Evolutionary conservation across 2,113 vertebrate genomes (phyloP), one percentile per base, ranked within the genome.

Genomic region (Bubo blakistoni): DNA sequence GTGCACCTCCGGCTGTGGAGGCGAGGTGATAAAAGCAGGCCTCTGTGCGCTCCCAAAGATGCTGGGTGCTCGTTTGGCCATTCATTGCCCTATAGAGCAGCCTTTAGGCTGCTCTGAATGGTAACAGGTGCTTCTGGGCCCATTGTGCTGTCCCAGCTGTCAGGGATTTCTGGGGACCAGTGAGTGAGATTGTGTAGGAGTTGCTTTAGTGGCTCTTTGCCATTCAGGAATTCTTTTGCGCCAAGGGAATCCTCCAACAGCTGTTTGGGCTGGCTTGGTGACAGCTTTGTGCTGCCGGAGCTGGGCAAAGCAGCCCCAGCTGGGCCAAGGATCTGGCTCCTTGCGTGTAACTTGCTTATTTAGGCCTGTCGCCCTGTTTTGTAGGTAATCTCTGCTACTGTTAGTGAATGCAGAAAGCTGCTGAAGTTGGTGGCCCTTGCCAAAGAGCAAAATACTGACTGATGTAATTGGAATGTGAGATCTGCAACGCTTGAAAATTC

Each of bases 161-260:
- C 96, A 96, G 94, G 95, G 94, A 97, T 96, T 96, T 97, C 96
- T 95, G 95, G 93, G 97, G 96, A 93, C 96, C 95, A 95, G 95
- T 81, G 79, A 96, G 96, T 58, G 94, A 96, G 96, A 92, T 80
- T 94, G 96, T 97, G 96, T 96, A 96, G 91, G 91, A 97, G 97
- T 90, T 95, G 94, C 89, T 97, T 91, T 95, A 94, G 94, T 96
- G 97, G 96, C 96, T 97, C 78, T 95, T 95, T 96, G 97, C 97
- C 96, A 97, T 97, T 96, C 95, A 96, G 95, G 95, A 97, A 97
- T 97, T 97, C 94, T 97, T 95, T 97, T 91, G 84, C 90, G 93
- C 96, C 96, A 97, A 97, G 96, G 95, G 96, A 97, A 96, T 97
- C 95, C 96, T 96, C 91, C 94, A 95, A 96, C 96, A 96, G 97